These are phyloP conservation scores for Amphibalanus amphitrite DNA, from an alignment of 1,140 invertebrate genomes.

Conservation along the genomic window DNA sequence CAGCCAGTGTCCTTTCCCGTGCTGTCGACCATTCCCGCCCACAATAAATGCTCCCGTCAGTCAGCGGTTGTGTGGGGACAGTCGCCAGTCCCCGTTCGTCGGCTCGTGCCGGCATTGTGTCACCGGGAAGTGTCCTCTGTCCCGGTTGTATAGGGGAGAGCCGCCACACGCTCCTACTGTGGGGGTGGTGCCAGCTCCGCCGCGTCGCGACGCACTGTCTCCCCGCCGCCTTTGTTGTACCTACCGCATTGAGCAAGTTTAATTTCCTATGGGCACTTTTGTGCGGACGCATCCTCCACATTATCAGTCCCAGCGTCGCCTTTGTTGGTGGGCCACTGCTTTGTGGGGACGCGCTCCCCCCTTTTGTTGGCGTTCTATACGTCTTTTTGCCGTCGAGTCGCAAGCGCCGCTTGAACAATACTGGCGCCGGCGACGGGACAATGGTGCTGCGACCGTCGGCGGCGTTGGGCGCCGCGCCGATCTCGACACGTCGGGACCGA, in stretches of 20 bases:
- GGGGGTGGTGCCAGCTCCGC: background rate
- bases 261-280: conserved; percentile 1
- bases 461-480: too few relatives aligned
- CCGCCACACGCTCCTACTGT: too few relatives aligned
- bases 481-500: background rate
- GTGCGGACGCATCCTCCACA: background rate
- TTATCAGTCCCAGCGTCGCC: background rate
- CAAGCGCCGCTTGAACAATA: background rate
- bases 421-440: background rate
- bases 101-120: too few relatives aligned
- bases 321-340: background rate
- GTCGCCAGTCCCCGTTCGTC: too few relatives aligned
- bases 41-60: too few relatives aligned
- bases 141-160: background rate
- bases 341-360: background rate
- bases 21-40: too few relatives aligned
- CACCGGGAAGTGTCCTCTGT: too few relatives aligned
- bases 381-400: conserved; percentile 1
- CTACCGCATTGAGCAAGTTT: background rate
- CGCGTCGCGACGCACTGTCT: background rate
- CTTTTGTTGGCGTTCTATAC: conserved; percentile 1
- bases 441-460: background rate
- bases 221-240: background rate
- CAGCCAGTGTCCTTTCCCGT: too few relatives aligned
- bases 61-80: too few relatives aligned